Evolutionary conservation across 2,888 invertebrate species (phyloP), one percentile per base, ranked within the genome.

Genomic region (Sesia bembeciformis): DNA sequence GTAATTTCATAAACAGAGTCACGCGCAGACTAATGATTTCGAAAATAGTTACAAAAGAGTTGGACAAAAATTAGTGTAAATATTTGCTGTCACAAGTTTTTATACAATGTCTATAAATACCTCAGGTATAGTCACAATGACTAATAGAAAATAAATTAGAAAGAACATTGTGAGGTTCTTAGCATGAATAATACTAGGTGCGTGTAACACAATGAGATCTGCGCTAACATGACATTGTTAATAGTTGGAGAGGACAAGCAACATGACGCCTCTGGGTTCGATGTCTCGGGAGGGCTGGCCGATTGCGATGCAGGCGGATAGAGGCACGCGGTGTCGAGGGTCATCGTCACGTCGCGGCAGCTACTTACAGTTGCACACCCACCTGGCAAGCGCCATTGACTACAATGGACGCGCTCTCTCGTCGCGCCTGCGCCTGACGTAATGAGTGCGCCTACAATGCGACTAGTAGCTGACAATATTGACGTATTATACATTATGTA

Each of bases 311-410:
- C 23, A 23, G 23, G 23, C 23, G 23, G 23, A 23, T 23, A 23
- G 23, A 23, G 23, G 23, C 23, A 23, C 23, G 23, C 23, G 23
- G 23, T 68, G 78, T 73, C 79, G 73, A 61, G 76, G 82, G 83
- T 82, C 82, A 80, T 60, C 65, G 64, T 65, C 69, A 71, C 62
- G 64, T 72, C 70, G 64, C 63, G 62, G 62, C 67, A 74, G 76
- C 81, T 78, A 82, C 84, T 83, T 80, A 81, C 72, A 63, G 74
- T 83, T 82, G 84, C 81, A 87, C 89, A 80, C 88, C 88, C 88
- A 86, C 84, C 79, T 81, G 78, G 78, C 75, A 65, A 72, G 59
- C 69, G 68, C 74, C 74, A 87, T 89, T 88, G 88, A 88, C 82
- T 87, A 88, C 87, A 88, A 88, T 89, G 70, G 84, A 64, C 71